Conservation (phyloP, 2,113 vertebrate genomes). For the Pseudorhombus dupliciocellatus region DNA sequence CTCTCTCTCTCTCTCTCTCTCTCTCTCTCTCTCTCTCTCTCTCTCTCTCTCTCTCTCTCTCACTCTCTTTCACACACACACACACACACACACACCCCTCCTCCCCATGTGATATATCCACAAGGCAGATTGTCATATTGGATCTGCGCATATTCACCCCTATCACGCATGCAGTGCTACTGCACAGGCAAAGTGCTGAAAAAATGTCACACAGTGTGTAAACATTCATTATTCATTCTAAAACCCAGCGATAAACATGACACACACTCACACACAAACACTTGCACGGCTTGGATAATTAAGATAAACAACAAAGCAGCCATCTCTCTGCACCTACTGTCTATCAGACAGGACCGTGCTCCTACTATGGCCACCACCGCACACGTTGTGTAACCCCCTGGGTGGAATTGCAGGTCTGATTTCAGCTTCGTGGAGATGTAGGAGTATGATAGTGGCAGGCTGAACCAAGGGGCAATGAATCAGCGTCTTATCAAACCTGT, state of each 20-base stretch:
- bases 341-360: slow-evolving; percentile 4
- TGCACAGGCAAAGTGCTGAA: slow-evolving; percentile 22
- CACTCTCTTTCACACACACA: not conserved
- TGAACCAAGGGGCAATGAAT: slow-evolving; percentile 69
- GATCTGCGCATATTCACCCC: slow-evolving; percentile 38
- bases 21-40: not conserved
- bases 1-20: not conserved
- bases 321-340: not conserved
- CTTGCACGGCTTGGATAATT: slow-evolving; percentile 18
- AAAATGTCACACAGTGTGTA: slow-evolving; percentile 46
- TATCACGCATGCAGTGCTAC: slow-evolving; percentile 39
- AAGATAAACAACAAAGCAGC: slow-evolving; percentile 24
- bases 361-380: slow-evolving; percentile 5
- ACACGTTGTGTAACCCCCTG: slow-evolving; percentile 22
- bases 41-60: not conserved
- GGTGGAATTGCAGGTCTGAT: slow-evolving; percentile 61
- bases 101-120: slow-evolving; percentile 22
- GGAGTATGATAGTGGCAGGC: slow-evolving; percentile 54
- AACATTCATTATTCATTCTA: slow-evolving; percentile 61
- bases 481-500: slow-evolving; percentile 66
- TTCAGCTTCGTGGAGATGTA: slow-evolving; percentile 54
- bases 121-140: slow-evolving; percentile 48
- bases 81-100: not conserved
- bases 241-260: slow-evolving; percentile 21
- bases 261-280: not conserved